Evolutionary conservation across 2,888 invertebrate species (phyloP), one percentile per base, ranked within the genome.

Genomic region (Acholoe squamosa): DNA sequence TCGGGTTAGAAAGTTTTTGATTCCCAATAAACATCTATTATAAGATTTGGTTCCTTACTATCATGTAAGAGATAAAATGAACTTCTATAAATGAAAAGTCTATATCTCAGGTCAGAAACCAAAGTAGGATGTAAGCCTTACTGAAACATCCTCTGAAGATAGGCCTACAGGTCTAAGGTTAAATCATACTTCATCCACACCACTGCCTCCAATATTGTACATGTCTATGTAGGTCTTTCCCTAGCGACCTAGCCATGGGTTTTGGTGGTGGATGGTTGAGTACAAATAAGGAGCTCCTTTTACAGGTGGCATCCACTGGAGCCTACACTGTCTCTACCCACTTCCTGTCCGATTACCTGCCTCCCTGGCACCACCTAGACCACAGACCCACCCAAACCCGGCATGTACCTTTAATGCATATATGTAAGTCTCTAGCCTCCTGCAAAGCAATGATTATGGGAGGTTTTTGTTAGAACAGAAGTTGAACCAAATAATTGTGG

Each of bases 281-380:
- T 61, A 61, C 61, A 61, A n/a, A 61, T 61, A 14, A 61, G 22
- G 14, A 61, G 3, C 1, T 19, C 61, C 19, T 61, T n/a, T 14
- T 7, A 61, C 61, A 7, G 54, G 54, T 54, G 54, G 22, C 61
- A n/a, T 61, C n/a, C n/a, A 61, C 61, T 61, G n/a, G n/a, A 3
- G 61, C 61, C 19, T n/a, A 61, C n/a, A 19, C 61, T 61, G 61
- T n/a, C 61, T 61, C 22, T 61, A 0, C n/a, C 61, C 61, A 3
- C 61, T 61, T 61, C 61, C 61, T n/a, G 61, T 61, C 61, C 61
- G n/a, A 61, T 61, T n/a, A 19, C 61, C 22, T 61, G 61, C 61
- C 61, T 61, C 61, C 61, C 61, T 61, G 22, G 61, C n/a, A 61
- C n/a, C 5, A 12, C 61, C n/a, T 7, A 3, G 61, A 3, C 61